Percentiles rank a stretch among this genome's conserved stretches.
phyloP scores from a whole-genome alignment of 2,888 invertebrate species.

The Cataglyphis cursor region DNA sequence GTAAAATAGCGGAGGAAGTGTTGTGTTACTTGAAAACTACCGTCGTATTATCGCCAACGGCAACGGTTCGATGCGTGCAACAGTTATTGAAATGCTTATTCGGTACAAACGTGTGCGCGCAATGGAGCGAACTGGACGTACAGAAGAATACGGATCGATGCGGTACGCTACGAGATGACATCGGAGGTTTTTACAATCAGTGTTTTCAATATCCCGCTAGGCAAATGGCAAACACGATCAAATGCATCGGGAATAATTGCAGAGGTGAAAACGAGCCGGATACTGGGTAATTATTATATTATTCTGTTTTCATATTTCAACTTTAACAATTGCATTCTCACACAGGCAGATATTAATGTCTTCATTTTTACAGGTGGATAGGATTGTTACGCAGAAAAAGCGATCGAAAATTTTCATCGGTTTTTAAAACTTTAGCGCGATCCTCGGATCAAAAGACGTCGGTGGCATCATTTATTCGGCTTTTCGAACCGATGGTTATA shows the following conservation, averaged over 20 bases:
- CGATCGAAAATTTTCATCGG: slow-evolving; percentile 81
- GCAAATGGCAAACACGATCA: slow-evolving; percentile 82
- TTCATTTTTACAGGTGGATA: slow-evolving; percentile 72
- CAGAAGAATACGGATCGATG: slow-evolving; percentile 70
- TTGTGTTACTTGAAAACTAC: slow-evolving; percentile 91
- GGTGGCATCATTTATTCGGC: slow-evolving; percentile 93
- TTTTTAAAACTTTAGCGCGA: slow-evolving; percentile 87
- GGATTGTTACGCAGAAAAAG: slow-evolving; percentile 79
- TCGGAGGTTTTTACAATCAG: slow-evolving; percentile 79
- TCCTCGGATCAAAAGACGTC: slow-evolving; percentile 88
- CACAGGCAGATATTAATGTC: background rate
- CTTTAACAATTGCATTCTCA: background rate
- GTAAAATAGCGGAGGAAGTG: slow-evolving; percentile 93
- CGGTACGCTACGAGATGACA: slow-evolving; percentile 64
- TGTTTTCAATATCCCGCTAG: slow-evolving; percentile 83
- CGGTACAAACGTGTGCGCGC: slow-evolving; percentile 90
- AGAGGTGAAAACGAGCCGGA: slow-evolving; percentile 82
- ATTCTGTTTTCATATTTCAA: background rate
- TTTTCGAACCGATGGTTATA: slow-evolving; percentile 98
- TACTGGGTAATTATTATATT: slow-evolving; percentile 72
- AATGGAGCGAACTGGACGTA: slow-evolving; percentile 84
- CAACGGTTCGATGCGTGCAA: slow-evolving; percentile 92
- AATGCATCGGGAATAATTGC: slow-evolving; percentile 82
- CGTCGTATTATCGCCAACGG: slow-evolving; percentile 91
- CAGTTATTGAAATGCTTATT: slow-evolving; percentile 93